Percentiles rank a stretch among this genome's conserved stretches.
Evolutionary conservation across 1,140 invertebrate genomes (phyloP).

Genomic region (Heterodera carotae): DNA sequence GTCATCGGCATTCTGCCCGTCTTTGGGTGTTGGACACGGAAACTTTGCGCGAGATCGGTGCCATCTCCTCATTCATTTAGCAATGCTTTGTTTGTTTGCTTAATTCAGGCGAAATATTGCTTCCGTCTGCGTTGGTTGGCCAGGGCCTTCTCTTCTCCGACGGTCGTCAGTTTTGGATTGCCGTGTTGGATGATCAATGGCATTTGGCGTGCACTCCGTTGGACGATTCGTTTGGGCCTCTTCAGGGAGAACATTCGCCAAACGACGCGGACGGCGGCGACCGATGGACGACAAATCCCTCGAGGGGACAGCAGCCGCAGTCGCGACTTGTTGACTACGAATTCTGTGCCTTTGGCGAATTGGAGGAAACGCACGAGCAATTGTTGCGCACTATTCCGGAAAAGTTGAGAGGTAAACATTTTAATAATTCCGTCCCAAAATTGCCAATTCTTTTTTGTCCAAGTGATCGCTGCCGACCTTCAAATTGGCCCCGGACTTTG

Average conservation of each 20-base stretch:
- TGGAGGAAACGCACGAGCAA: conserved; percentile 15
- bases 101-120: conserved; percentile 54
- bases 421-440: not conserved
- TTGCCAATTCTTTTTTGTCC: not conserved
- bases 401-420: conserved; percentile 31
- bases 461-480: conserved; percentile 47
- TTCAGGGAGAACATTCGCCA: conserved; percentile 8
- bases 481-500: conserved; percentile 55
- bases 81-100: not conserved
- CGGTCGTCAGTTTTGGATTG: conserved; percentile 52
- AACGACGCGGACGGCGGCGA: conserved; percentile 16
- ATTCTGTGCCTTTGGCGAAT: conserved; percentile 51
- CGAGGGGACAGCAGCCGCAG: not conserved
- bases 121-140: conserved; percentile 44
- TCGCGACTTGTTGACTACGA: conserved; percentile 52
- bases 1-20: conserved; percentile 57
- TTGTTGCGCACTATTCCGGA: conserved; percentile 40
- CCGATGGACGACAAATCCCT: conserved; percentile 9
- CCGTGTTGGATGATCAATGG: conserved; percentile 47
- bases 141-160: conserved; percentile 60
- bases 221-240: conserved; percentile 50
- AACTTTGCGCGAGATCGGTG: conserved; percentile 53
- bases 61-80: not conserved
- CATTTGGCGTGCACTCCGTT: conserved; percentile 48
- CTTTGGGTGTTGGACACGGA: conserved; percentile 61